These are phyloP conservation scores for Drosophila paulistorum DNA, from an alignment of 1,140 invertebrate genomes.

Conservation along the genomic window DNA sequence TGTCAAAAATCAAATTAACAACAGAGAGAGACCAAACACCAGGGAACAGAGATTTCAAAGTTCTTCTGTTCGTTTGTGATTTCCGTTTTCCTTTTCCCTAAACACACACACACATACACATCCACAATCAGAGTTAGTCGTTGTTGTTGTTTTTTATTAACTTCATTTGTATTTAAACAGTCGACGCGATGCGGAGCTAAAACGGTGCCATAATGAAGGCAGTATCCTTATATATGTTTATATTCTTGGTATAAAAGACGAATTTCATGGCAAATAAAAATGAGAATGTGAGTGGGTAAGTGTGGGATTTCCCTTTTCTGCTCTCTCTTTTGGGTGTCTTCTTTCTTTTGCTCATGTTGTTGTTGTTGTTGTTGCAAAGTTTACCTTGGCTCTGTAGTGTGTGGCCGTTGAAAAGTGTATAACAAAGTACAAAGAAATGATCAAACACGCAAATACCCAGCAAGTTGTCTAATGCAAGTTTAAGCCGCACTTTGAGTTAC, in stretches of 20 bases:
- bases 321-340: neutral
- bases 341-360: neutral
- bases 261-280: constrained; percentile 23
- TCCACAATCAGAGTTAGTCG: neutral
- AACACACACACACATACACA: neutral
- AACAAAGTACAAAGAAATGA: neutral
- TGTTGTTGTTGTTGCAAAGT: constrained; percentile 6
- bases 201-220: constrained; percentile 13
- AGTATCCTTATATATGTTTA: constrained; percentile 4
- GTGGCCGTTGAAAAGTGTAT: neutral
- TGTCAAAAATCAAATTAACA: neutral
- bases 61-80: neutral
- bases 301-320: neutral
- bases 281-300: constrained; percentile 8
- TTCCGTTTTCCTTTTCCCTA: neutral
- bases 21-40: neutral
- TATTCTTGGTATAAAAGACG: constrained; percentile 20
- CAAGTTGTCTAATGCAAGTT: neutral
- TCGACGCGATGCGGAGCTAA: constrained; percentile 6
- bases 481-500: too few relatives aligned
- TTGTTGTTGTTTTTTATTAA: constrained; percentile 24
- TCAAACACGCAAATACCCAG: neutral
- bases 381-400: constrained; percentile 10
- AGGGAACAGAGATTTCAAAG: constrained; percentile 5
- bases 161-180: constrained; percentile 31